Evolutionary conservation across 35 echinoderm and acorn worm species (phyloP), one percentile per base, ranked within the genome.

Genomic region (Hemicentrotus pulcherrimus): DNA sequence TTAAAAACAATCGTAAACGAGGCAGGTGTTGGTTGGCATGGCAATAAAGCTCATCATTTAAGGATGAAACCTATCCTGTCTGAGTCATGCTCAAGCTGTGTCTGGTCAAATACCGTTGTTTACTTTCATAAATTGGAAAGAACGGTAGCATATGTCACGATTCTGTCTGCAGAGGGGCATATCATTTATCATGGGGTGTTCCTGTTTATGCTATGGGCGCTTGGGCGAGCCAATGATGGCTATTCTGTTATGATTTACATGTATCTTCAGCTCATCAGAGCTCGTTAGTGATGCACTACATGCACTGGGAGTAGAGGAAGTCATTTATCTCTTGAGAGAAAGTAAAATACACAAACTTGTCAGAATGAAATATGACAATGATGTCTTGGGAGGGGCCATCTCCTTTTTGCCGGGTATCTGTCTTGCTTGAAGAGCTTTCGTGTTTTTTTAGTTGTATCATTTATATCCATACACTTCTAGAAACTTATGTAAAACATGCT

Each of bases 41-140:
- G 65, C 65, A 28, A 78, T n/a, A 78, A 28, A 78, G 65, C 65
- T 18, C 19, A 78, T 78, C 4, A 78, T 28, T 22, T 78, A 22
- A 28, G 65, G 28, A n/a, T 28, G 19, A 78, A 78, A 78, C 65
- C 65, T 78, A 78, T 28, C 65, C 1, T 22, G 22, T 22, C 19
- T 22, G 22, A 5, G 65, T 78, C 65, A 78, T 22, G 65, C 7
- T 28, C 65, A 78, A 28, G 65, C 65, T 5, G 65, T 78, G 65
- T 78, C 65, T 78, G 65, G 65, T 15, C 65, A 78, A 78, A 78
- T 22, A 15, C 22, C 24, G 28, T 78, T 78, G 65, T 78, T 78
- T 78, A 78, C 65, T 78, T 78, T 28, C 65, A 78, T 78, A 78
- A 78, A 78, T 78, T 78, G 65, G 65, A 78, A n/a, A 78, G 16